Evolutionary conservation across 2,113 vertebrate species (phyloP).

Genomic region (Grallaria varia): DNA sequence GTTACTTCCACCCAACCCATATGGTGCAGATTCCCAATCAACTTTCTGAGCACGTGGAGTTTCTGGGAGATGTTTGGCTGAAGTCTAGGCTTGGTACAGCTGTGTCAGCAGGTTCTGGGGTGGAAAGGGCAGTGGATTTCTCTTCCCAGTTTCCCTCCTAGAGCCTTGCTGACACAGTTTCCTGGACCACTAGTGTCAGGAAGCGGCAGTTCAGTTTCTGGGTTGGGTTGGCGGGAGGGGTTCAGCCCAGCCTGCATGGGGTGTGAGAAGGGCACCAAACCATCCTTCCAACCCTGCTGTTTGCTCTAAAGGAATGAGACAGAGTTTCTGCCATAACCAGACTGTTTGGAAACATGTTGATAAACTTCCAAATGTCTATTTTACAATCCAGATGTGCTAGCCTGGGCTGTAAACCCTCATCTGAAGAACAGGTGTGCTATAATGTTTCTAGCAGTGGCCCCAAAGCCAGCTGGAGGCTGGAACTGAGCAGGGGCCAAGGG

Average conservation of each 20-base stretch:
- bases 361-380: constrained; percentile 71
- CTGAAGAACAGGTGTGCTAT: constrained; percentile 77
- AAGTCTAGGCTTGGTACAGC: neutral
- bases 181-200: neutral
- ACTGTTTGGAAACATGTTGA: constrained; percentile 67
- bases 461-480: constrained; percentile 68
- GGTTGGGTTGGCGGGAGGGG: neutral
- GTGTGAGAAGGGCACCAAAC: constrained; percentile 42
- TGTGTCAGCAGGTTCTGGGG: neutral
- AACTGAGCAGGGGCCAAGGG: constrained; percentile 55
- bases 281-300: constrained; percentile 48
- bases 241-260: neutral
- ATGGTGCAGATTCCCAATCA: neutral
- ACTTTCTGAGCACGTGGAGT: neutral
- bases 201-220: neutral
- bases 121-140: constrained; percentile 23
- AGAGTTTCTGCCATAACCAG: constrained; percentile 61
- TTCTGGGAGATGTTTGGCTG: constrained; percentile 27
- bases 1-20: neutral
- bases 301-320: constrained; percentile 60
- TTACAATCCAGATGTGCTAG: constrained; percentile 75
- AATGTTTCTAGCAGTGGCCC: constrained; percentile 70
- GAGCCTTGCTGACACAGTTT: neutral
- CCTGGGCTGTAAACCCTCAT: constrained; percentile 71
- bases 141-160: neutral